These are phyloP conservation scores for Charadrius vociferus DNA, from an alignment of 2,113 vertebrate species.

Conservation along the genomic window DNA sequence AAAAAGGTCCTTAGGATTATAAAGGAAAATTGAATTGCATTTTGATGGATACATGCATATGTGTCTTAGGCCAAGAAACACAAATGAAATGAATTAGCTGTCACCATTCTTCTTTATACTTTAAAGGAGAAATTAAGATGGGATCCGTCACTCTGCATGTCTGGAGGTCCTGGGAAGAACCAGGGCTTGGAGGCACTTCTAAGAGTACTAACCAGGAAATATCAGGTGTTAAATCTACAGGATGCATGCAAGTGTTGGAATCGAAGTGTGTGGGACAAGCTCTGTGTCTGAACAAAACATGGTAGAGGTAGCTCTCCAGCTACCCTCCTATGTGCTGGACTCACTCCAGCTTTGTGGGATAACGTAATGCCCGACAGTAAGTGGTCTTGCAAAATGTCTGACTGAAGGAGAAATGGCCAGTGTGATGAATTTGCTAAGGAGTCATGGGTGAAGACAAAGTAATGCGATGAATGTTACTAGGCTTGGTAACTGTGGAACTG, in stretches of 20 bases:
- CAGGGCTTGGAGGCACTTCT: neutral
- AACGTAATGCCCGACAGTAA: neutral
- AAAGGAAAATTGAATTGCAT: neutral
- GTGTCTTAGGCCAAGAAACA: neutral
- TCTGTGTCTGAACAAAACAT: neutral
- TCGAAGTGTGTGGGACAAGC: neutral
- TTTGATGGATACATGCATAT: accelerated
- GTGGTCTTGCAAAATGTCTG: neutral
- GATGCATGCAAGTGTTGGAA: neutral
- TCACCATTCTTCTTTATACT: neutral
- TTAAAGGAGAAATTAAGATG: neutral
- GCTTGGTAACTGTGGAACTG: neutral
- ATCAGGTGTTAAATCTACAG: accelerated
- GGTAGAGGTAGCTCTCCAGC: neutral
- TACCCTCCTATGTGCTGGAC: neutral
- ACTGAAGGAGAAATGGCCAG: neutral
- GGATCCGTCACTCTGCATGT: neutral
- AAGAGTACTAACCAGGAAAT: neutral
- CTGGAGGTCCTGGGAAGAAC: neutral
- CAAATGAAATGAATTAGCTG: neutral
- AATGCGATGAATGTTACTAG: neutral
- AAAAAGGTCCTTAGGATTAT: neutral
- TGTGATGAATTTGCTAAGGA: neutral
- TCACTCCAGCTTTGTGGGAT: accelerated
- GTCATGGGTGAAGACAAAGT: neutral